These are phyloP conservation scores for Metallyticus violacea DNA, from an alignment of 2,888 invertebrate species.

Conservation along the genomic window DNA sequence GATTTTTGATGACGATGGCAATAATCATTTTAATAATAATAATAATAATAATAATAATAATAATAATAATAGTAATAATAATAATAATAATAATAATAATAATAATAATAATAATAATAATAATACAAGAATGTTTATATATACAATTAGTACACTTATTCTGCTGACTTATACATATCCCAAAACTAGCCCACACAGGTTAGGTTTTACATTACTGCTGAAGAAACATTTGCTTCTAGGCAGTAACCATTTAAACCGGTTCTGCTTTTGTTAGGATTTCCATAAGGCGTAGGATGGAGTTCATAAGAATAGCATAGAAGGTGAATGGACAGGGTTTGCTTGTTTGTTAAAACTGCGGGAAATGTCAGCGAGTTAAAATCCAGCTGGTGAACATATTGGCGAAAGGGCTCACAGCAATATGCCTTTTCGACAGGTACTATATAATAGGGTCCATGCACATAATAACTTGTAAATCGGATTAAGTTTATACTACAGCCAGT, in stretches of 20 bases:
- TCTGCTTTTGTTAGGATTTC: background rate
- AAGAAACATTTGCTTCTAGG: background rate
- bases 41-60: too few relatives aligned
- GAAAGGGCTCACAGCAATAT: background rate
- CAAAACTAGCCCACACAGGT: background rate
- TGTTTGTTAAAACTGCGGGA: background rate
- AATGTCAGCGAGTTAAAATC: background rate
- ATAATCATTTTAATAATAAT: too few relatives aligned
- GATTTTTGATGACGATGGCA: too few relatives aligned
- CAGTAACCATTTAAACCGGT: background rate
- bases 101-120: too few relatives aligned
- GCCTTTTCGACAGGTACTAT: background rate
- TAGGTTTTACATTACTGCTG: background rate
- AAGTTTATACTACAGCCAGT: background rate
- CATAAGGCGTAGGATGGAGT: background rate
- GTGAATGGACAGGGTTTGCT: background rate
- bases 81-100: too few relatives aligned
- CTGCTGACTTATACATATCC: too few relatives aligned
- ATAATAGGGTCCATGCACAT: background rate
- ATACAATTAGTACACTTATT: too few relatives aligned
- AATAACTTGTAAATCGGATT: background rate
- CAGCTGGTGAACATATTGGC: background rate
- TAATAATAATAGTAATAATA: too few relatives aligned
- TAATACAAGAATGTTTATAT: too few relatives aligned
- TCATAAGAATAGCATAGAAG: background rate